Evolutionary conservation across 2,797 vertebrate species (phyloP), one percentile per base, ranked within the genome.

Genomic region (Paedocypris micromegethes): DNA sequence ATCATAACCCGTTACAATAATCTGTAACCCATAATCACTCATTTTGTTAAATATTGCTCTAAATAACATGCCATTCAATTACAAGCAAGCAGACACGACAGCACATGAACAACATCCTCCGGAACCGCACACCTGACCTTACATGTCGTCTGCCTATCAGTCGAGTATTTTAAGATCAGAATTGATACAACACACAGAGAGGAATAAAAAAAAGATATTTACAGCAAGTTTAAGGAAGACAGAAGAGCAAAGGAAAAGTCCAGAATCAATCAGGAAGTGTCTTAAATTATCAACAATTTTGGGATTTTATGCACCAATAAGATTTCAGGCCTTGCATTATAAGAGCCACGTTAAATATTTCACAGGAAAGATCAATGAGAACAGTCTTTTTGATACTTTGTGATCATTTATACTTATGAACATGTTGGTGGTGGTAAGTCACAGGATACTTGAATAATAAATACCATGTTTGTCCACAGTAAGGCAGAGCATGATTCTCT

Each of bases 191-290:
- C 84, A 79, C 80, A 83, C 87, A 85, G 81, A 73, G 38, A 74
- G 75, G 78, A 75, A 63, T 63, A 74, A 76, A 68, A 79, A 85
- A 75, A 81, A 86, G 76, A 59, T 88, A 88, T 89, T 84, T 87
- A 90, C 87, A 90, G 64, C 73, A 82, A 54, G 76, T 76, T 82
- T 83, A 78, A 87, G 85, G 86, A 89, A 89, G 86, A 89, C 85
- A 38, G 72, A 81, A 72, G 81, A 77, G 79, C 77, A 85, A 79
- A 84, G 70, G 64, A 66, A 80, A 77, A 39, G 55, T 62, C 51
- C 53, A 9, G 59, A 60, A 82, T 66, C 80, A 75, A 78, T 56
- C 40, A 44, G 52, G 52, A 41, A 63, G 59, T 45, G 41, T 51
- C 42, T 64, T 58, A 44, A 70, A 70, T 63, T 60, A 38, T 57